Base-by-base conservation (phyloP, 2,888 invertebrate species). In the Agrilus mali region DNA sequence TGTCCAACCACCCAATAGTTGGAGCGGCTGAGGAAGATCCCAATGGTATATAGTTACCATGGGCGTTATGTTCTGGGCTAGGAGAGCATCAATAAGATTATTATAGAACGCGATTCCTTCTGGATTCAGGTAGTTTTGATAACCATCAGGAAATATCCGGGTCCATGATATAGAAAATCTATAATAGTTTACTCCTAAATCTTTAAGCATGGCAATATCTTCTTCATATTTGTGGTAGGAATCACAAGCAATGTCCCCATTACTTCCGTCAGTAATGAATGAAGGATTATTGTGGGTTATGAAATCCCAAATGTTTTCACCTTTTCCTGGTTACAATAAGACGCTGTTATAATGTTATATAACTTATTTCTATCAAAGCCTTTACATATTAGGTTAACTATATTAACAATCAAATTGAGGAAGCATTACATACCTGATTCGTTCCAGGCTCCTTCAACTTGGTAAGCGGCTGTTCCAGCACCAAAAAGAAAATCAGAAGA, bases 51-150 rank as follows among this genome's bases (percentile, higher is more conserved):
- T 58, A 1, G 60, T 58, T 1, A 69, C 60, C 49, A 67, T 54
- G 7, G 77, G 76, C 39, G 60, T 55, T 43, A 83, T 77, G 12
- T 69, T 70, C 41, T 71, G 68, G 1, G 62, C 68, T 10, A 80
- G 49, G 3, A 88, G 69, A 53, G 77, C 81, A 53, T 83, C 69
- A 40, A 87, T 80, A 36, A 89, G 63, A 51, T 80, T 74, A 54
- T 75, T 78, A 61, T 89, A 89, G 63, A 86, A 86, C 43, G 75
- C 65, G 12, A 88, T 70, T 14, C 85, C 88, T 2, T 73, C 69
- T 35, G 71, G 65, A 58, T 82, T 88, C 12, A 85, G 68, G n/a
- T 72, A 57, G 54, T 77, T 75, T 12, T 73, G 71, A 42, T 74
- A 69, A 14, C 82, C 82, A 43, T 64, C 70, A 0, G 82, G 82